Evolutionary conservation across 2,888 invertebrate genomes (phyloP).

Genomic region (Cosmia pyralina): DNA sequence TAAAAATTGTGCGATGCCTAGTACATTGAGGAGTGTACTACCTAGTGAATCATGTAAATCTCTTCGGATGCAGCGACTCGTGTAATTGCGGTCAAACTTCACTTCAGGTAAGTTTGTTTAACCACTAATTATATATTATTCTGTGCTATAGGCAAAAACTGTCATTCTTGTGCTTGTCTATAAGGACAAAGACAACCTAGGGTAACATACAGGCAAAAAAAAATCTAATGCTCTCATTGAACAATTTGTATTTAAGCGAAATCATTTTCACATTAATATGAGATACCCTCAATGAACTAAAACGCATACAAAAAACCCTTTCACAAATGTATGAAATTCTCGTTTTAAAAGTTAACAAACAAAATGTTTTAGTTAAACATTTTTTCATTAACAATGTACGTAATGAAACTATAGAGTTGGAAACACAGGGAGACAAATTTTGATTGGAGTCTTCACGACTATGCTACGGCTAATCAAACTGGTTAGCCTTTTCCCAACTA

Average conservation of each 20-base stretch:
- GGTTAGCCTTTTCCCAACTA: no score
- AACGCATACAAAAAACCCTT: conserved; percentile 16
- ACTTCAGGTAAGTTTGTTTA: no score
- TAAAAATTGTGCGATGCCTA: no score
- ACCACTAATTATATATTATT: no score
- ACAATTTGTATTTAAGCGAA: background rate
- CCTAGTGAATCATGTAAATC: no score
- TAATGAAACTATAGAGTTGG: conserved; percentile 29
- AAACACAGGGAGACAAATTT: conserved; percentile 17
- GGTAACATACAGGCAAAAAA: background rate
- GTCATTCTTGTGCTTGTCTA: background rate
- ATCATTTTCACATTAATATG: background rate
- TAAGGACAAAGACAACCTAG: background rate
- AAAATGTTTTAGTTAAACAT: conserved; percentile 30
- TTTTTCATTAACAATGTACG: conserved; percentile 42
- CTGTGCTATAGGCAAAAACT: no score
- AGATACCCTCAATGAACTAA: background rate
- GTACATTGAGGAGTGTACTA: no score
- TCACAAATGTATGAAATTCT: conserved; percentile 31
- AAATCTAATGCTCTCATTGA: background rate
- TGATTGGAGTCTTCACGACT: background rate
- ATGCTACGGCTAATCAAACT: no score
- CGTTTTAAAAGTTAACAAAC: conserved; percentile 15
- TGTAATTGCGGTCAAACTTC: no score
- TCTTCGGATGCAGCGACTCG: no score